Evolutionary conservation across 1,140 invertebrate species (phyloP).

Genomic region (Drosophila pruinosa): DNA sequence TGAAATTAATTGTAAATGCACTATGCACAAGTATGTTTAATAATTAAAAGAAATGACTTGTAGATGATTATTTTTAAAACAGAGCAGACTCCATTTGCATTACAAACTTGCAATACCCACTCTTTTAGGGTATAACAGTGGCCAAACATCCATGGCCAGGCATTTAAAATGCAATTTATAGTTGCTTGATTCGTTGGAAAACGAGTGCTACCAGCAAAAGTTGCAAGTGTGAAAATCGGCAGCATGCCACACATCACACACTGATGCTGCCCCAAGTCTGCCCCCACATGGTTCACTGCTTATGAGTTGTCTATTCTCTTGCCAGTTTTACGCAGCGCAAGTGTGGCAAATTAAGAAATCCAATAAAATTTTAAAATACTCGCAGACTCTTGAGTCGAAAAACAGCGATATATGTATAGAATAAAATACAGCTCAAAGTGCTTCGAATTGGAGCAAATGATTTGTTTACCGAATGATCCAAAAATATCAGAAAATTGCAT

Average conservation of each 20-base stretch:
- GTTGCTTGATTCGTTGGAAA: slow-evolving; percentile 13
- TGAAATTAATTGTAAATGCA: too few relatives aligned
- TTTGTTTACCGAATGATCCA: slow-evolving; percentile 54
- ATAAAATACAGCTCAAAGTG: slow-evolving; percentile 22
- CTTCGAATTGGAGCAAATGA: slow-evolving; percentile 49
- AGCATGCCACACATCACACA: slow-evolving; percentile 1
- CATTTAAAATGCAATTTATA: slow-evolving; percentile 34
- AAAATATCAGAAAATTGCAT: slow-evolving; percentile 56
- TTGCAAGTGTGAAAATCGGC: slow-evolving; percentile 27
- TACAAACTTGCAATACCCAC: neutral
- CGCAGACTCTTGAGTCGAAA: neutral
- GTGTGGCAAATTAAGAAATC: slow-evolving; percentile 48
- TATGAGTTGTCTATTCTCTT: neutral
- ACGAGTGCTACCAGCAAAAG: slow-evolving; percentile 22
- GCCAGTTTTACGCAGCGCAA: slow-evolving; percentile 20
- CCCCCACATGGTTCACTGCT: neutral
- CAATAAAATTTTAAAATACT: slow-evolving; percentile 48
- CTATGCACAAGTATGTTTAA: too few relatives aligned
- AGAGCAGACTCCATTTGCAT: too few relatives aligned
- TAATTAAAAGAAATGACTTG: too few relatives aligned
- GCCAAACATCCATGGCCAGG: neutral
- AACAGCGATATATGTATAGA: neutral
- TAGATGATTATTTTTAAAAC: too few relatives aligned
- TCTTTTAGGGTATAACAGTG: neutral
- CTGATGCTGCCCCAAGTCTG: neutral